phyloP scores from a whole-genome alignment of 2,113 vertebrate species.

The Rostratula benghalensis region DNA sequence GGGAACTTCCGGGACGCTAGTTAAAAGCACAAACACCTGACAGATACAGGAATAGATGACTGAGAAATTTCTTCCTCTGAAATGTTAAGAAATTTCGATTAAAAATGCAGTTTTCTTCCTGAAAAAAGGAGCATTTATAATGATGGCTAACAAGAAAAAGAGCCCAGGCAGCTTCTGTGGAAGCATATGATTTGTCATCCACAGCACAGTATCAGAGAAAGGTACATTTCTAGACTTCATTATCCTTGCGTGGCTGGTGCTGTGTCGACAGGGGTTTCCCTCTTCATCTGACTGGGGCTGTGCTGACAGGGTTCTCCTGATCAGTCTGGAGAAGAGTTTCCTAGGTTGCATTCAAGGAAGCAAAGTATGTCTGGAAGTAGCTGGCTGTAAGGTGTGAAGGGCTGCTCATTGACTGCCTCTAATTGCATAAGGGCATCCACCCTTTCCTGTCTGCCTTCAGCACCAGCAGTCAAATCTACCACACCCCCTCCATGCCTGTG shows the following conservation, averaged over 20 bases:
- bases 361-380: background rate
- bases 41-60: background rate
- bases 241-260: background rate
- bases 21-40: background rate
- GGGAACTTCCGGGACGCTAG: background rate
- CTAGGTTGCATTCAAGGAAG: background rate
- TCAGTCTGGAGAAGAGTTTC: background rate
- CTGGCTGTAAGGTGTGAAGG: background rate
- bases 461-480: background rate
- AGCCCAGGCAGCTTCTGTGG: background rate
- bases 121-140: background rate
- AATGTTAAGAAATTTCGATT: background rate
- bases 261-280: background rate
- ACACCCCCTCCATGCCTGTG: background rate
- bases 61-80: background rate
- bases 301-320: background rate
- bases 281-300: background rate
- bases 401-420: background rate
- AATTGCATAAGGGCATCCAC: background rate
- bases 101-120: background rate
- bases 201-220: background rate
- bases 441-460: background rate
- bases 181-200: background rate
- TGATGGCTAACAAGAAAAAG: background rate
- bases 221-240: background rate